phyloP scores from a whole-genome alignment of 1,140 invertebrate species.

The Bombus waltoni region DNA sequence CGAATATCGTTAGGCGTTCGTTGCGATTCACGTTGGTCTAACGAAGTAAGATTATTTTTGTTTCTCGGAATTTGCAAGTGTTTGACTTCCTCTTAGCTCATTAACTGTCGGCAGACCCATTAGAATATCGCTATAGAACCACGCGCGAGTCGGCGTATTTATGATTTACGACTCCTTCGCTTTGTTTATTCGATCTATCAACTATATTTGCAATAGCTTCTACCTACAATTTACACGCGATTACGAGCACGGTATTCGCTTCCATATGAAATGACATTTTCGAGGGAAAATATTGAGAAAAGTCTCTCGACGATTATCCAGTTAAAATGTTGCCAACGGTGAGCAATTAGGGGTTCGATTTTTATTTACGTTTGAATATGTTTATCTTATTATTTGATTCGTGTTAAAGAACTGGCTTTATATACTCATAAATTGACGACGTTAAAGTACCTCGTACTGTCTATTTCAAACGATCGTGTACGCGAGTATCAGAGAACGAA shows the following conservation, averaged over 20 bases:
- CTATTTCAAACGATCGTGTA: too few species aligned
- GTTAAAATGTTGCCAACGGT: background rate
- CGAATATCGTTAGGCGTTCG: background rate
- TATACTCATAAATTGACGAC: too few species aligned
- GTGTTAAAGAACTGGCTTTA: too few species aligned
- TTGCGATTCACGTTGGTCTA: background rate
- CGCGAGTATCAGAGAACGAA: too few species aligned
- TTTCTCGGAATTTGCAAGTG: background rate
- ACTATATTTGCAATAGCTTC: background rate
- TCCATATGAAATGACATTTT: background rate
- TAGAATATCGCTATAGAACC: background rate
- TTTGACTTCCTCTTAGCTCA: slow-evolving; percentile 19
- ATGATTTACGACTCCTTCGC: slow-evolving; percentile 8
- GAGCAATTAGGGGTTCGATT: too few species aligned
- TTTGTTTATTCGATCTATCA: background rate
- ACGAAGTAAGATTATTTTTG: background rate
- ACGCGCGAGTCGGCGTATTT: slow-evolving; percentile 1
- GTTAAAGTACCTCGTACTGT: too few species aligned
- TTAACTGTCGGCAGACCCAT: background rate
- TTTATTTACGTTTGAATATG: too few species aligned
- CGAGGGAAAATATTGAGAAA: background rate
- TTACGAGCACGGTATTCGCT: background rate
- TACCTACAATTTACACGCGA: background rate
- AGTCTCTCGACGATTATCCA: background rate
- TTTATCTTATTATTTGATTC: too few species aligned